These are phyloP conservation scores for Oxyruncus cristatus DNA, from an alignment of 2,113 vertebrate species.

Conservation along the genomic window DNA sequence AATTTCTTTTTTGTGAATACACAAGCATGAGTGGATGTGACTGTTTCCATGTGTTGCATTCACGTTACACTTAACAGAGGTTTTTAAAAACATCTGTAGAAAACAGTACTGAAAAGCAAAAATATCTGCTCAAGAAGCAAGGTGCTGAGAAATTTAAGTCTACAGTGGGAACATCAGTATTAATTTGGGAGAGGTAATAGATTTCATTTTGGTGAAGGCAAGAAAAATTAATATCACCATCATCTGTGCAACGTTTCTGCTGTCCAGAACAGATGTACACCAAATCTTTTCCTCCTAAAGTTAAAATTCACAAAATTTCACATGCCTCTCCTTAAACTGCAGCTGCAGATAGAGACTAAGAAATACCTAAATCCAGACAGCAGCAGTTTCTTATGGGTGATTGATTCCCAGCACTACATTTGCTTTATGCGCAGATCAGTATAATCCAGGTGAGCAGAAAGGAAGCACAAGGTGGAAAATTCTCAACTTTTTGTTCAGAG, in stretches of 20 bases:
- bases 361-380: neutral
- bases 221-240: neutral
- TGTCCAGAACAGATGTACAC: accelerated
- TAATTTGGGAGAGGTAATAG: neutral
- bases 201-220: neutral
- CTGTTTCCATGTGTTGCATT: neutral
- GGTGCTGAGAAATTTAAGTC: neutral
- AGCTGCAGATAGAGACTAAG: neutral
- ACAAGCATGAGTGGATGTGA: neutral
- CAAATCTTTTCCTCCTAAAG: neutral
- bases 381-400: neutral
- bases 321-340: neutral
- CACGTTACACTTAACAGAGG: neutral
- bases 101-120: neutral
- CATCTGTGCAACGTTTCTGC: neutral
- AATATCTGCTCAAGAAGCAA: neutral
- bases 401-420: neutral
- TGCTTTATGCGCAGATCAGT: neutral
- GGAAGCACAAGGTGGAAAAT: neutral
- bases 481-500: neutral
- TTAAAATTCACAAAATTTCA: neutral
- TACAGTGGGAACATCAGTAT: neutral
- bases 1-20: neutral
- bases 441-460: neutral
- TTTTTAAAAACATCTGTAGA: neutral